Conservation (phyloP, 2,113 vertebrate genomes). For the Chloropsis hardwickii region DNA sequence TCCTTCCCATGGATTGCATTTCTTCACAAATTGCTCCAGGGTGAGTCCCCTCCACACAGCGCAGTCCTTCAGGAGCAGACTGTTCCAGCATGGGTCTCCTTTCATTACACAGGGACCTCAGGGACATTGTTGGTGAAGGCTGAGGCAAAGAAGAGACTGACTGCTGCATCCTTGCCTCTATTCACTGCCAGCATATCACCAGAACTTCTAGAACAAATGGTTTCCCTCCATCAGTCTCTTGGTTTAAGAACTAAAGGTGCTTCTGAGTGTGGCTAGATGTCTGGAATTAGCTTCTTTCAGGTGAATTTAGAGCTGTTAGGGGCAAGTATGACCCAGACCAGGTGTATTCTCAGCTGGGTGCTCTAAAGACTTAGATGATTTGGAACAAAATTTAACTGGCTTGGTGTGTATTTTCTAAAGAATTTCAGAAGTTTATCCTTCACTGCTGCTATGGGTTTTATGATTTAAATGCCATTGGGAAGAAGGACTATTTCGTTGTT, state of each 20-base stretch:
- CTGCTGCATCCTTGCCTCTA: background rate
- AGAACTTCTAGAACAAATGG: background rate
- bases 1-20: background rate
- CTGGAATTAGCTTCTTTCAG: background rate
- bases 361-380: background rate
- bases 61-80: background rate
- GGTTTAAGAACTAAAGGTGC: background rate
- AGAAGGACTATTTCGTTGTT: background rate
- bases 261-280: background rate
- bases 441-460: background rate
- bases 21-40: background rate
- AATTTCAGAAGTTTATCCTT: background rate
- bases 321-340: background rate
- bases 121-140: background rate
- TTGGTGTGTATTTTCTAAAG: background rate
- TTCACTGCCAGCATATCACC: background rate
- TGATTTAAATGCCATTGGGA: background rate
- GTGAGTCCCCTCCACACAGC: background rate
- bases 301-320: background rate
- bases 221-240: background rate
- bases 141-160: background rate
- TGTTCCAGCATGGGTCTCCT: background rate
- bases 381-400: background rate
- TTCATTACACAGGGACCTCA: background rate
- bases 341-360: background rate